These are phyloP conservation scores for Pterobdella sp. DNA, from an alignment of 2,888 invertebrate genomes.

Conservation along the genomic window DNA sequence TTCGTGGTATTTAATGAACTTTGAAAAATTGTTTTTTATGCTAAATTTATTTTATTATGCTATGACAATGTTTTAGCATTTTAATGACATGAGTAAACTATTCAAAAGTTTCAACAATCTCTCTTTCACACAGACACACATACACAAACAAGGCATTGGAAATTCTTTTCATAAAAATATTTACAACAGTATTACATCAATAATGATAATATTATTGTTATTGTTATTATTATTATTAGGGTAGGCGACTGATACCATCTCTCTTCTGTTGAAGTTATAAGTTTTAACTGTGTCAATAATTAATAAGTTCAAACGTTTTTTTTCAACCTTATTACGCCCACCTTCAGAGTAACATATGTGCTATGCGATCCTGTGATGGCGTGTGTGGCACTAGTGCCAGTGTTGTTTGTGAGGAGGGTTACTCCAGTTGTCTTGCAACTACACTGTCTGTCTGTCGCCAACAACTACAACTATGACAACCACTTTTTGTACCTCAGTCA, in stretches of 20 bases:
- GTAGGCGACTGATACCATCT: too few relatives aligned
- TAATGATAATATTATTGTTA: too few relatives aligned
- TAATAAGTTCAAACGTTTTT: not conserved
- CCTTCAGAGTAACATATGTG: conserved; percentile 37
- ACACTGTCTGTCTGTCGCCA: conserved; percentile 26
- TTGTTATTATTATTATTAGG: too few relatives aligned
- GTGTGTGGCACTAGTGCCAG: conserved; percentile 36
- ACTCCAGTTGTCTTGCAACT: conserved; percentile 33
- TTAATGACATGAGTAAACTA: too few relatives aligned
- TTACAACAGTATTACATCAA: not conserved
- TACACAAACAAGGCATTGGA: not conserved
- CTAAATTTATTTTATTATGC: too few relatives aligned
- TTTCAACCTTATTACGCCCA: not conserved
- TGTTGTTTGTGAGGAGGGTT: conserved; percentile 36
- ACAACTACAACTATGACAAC: conserved; percentile 23
- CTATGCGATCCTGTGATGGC: conserved; percentile 39
- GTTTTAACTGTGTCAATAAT: not conserved
- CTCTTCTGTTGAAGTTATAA: too few relatives aligned
- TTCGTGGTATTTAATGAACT: too few relatives aligned
- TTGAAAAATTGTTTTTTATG: too few relatives aligned
- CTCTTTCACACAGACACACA: too few relatives aligned
- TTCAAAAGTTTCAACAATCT: too few relatives aligned
- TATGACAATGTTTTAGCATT: too few relatives aligned
- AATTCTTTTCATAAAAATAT: conserved; percentile 13
- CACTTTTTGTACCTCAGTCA: too few relatives aligned